A percentile compares a stretch with the other conserved stretches of the same genome.
Evolutionary conservation across 2,113 vertebrate genomes (phyloP).

Genomic region (Actenoides hombroni): DNA sequence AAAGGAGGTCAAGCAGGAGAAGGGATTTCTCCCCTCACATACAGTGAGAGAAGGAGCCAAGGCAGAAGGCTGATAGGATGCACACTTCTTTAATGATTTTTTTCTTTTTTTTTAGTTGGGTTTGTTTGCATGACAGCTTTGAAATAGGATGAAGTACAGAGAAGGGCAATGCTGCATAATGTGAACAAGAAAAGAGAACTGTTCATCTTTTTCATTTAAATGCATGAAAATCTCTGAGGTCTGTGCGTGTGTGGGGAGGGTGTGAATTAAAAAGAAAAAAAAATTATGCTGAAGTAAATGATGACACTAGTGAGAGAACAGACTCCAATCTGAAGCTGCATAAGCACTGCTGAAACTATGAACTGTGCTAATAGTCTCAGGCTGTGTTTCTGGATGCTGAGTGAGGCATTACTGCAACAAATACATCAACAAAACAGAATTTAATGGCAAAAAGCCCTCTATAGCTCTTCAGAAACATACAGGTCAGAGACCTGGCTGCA

Average conservation of each 20-base stretch:
- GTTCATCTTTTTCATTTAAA: slow-evolving; percentile 51
- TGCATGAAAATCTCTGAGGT: slow-evolving; percentile 28
- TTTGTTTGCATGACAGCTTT: slow-evolving; percentile 44
- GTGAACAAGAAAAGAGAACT: neutral
- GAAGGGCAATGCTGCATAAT: slow-evolving; percentile 62
- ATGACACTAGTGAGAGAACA: neutral
- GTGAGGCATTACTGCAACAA: neutral
- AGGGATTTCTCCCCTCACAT: neutral
- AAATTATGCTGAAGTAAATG: neutral
- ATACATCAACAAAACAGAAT: neutral
- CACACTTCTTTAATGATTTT: neutral
- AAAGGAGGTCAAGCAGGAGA: neutral
- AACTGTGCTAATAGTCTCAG: neutral
- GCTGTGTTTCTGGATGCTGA: neutral
- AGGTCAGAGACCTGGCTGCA: neutral
- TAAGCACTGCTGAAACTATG: neutral
- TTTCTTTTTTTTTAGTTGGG: neutral
- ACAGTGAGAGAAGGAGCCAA: neutral
- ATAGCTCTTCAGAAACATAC: neutral
- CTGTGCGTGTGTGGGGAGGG: neutral
- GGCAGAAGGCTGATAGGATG: neutral
- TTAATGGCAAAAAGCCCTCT: neutral
- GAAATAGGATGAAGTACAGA: slow-evolving; percentile 38
- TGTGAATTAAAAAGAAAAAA: neutral
- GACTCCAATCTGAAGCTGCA: slow-evolving; percentile 24